Evolutionary conservation across 2,888 invertebrate genomes (phyloP).

Genomic region (Axea sp.): DNA sequence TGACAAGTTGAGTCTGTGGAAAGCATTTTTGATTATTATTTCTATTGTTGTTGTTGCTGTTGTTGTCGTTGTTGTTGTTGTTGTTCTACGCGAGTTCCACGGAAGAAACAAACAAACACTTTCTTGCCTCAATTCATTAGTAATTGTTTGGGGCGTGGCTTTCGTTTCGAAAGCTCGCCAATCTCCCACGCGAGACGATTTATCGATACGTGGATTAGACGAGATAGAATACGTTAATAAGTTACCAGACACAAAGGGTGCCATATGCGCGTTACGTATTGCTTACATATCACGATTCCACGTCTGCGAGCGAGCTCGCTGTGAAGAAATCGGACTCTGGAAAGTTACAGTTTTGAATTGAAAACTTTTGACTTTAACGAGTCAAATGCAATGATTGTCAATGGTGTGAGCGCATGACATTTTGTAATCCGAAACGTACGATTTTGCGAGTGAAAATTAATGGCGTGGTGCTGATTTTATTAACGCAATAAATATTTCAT

Average conservation of each 20-base stretch:
- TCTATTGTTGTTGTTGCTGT: no score
- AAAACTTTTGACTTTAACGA: neutral
- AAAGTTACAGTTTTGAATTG: slow-evolving; percentile 29
- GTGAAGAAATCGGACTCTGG: slow-evolving; percentile 28
- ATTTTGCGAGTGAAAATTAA: no score
- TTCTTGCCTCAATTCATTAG: slow-evolving; percentile 52
- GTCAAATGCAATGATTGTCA: no score
- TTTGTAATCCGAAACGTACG: no score
- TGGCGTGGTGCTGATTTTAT: no score
- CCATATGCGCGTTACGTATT: slow-evolving; percentile 56
- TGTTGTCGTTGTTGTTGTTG: no score
- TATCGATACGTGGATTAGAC: slow-evolving; percentile 61
- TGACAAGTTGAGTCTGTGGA: slow-evolving; percentile 24
- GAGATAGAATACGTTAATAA: slow-evolving; percentile 61
- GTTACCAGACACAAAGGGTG: slow-evolving; percentile 57
- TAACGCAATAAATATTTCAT: no score
- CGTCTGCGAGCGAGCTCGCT: slow-evolving; percentile 18
- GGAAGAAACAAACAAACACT: slow-evolving; percentile 24
- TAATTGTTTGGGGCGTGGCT: slow-evolving; percentile 75
- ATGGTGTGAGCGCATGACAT: no score
- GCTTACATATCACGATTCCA: slow-evolving; percentile 38
- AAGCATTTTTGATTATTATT: slow-evolving; percentile 39
- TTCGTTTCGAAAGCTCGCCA: slow-evolving; percentile 57
- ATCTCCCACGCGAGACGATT: slow-evolving; percentile 73
- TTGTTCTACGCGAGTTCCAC: slow-evolving; percentile 50